These are phyloP conservation scores for Rattus norvegicus DNA, from an alignment of 2,113 vertebrate species.

Conservation along the genomic window GRCr8 NC_086019.1:140364001-140364500, in stretches of 20 bases:
- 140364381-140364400: neutral
- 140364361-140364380: neutral
- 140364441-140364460: neutral
- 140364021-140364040: neutral
- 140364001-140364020: neutral
- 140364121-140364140: no score
- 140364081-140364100: no score
- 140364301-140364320: neutral
- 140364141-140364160: neutral
- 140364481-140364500: neutral
- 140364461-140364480: neutral
- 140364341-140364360: neutral
- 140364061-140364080: neutral
- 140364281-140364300: neutral
- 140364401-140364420: rapidly evolving
- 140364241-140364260: neutral
- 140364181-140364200: neutral
- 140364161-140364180: neutral
- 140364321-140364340: neutral
- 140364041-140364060: neutral
- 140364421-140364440: rapidly evolving
- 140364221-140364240: no score
- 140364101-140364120: neutral
- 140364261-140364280: neutral
- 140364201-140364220: neutral